Base-by-base conservation (phyloP, 2,113 vertebrate genomes). In the Archilochus colubris region DNA sequence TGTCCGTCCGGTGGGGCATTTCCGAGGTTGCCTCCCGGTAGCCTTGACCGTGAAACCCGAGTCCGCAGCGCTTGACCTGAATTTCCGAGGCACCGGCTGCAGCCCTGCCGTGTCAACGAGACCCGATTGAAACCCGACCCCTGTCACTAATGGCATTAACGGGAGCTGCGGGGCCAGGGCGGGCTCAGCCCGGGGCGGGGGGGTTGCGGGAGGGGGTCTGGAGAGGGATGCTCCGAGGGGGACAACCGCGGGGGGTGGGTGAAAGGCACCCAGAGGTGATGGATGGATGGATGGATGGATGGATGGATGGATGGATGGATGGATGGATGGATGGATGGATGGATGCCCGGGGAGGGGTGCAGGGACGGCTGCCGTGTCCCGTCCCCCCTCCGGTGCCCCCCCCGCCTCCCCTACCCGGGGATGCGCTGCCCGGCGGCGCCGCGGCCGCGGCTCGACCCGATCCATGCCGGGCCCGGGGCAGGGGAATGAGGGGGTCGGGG, bases 131-230 rank as follows among this genome's bases (percentile, higher is more conserved):
- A 97, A 97, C 90, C 88, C 66, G 78, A 95, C 81, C 97, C 40
- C 86, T 97, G 96, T 95, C 96, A 96, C 96, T 97, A 97, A 98
- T 94, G 93, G 96, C 92, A 97, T 97, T 97, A 97, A 95, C 48
- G 91, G 97, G 95, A 97, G 93, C 96, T 89, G 75, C 69, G 64
- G 86, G 67, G 72, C 25, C 50, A 0, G 73, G 28, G n/a, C 36
- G 5, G 27, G 97, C 94, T 40, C 38, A 40, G 38, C 38, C 38
- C 38, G 38, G 38, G 38, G 38, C 9, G 38, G 38, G 38, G 38
- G 38, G 38, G 12, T 40, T 40, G 38, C 91, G 86, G 95, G 92
- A 94, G 97, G 97, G 40, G 44, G 27, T 1, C 36, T 1, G 23
- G 4, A 24, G 3, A 57, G 70, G 38, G 54, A 14, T 62, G 61